Evolutionary conservation across 2,113 vertebrate species (phyloP).

Genomic region (Neomonachus schauinslandi): DNA sequence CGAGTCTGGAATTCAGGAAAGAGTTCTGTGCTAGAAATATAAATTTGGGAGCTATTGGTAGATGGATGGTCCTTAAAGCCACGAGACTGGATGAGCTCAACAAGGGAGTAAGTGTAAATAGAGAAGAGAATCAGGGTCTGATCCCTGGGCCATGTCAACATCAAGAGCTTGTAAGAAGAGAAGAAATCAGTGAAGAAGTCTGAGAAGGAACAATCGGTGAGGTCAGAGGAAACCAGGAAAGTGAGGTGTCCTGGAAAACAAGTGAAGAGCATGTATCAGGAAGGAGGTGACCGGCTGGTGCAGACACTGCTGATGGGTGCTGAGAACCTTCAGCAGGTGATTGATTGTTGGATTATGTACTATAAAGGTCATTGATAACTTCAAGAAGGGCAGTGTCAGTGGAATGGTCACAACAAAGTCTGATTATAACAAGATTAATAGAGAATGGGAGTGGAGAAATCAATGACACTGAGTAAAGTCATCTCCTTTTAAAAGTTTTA

Average conservation of each 20-base stretch:
- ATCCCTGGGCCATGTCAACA: neutral
- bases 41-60: neutral
- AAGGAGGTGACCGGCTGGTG: neutral
- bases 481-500: neutral
- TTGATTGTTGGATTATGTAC: neutral
- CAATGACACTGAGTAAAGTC: neutral
- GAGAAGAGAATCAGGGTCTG: neutral
- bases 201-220: neutral
- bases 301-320: neutral
- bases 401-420: neutral
- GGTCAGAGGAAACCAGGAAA: neutral
- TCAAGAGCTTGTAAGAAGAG: neutral
- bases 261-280: neutral
- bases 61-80: neutral
- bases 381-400: neutral
- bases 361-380: neutral
- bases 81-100: neutral
- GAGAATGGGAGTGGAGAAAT: neutral
- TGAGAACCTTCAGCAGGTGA: neutral
- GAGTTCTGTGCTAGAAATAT: neutral
- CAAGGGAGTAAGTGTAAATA: neutral
- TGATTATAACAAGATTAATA: neutral
- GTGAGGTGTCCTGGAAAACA: neutral
- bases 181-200: neutral
- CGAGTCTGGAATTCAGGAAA: neutral